Base-by-base conservation (phyloP, 2,797 vertebrate genomes). In the Meda fulgida region DNA sequence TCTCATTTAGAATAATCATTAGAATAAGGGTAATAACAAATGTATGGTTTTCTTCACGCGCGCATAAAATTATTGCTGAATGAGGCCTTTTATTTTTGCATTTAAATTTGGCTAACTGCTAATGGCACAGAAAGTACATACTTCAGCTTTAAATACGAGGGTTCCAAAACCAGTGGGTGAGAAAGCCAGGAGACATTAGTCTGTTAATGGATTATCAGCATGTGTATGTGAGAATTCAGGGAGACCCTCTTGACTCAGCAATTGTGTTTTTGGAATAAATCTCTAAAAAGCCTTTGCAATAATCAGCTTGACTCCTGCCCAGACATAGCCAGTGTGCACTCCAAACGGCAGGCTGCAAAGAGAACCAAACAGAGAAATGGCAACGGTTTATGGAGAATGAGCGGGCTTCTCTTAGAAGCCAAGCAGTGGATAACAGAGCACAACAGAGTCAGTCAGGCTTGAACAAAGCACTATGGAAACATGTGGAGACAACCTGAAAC, bases 281-380 rank as follows among this genome's bases (percentile, higher is more conserved):
- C 70, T 84, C 66, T 21, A 60, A 69, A 73, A 79, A 58, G 71
- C 48, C 34, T 80, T 63, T 83, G 83, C 82, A 80, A 82, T 80
- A 81, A 78, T 83, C 81, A 73, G 84, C 86, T 85, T 81, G 85
- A 86, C 88, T 86, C 81, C 79, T 71, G 83, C 78, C 85, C 71
- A 83, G 81, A 86, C 85, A 88, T 48, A 77, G 70, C 34, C 73
- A 76, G 23, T 34, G 38, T 71, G 72, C 80, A 48, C 75, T 69
- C 72, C 51, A 78, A 85, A 80, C 82, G 81, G 86, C 86, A 85
- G 83, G 82, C 77, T 36, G 58, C 81, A 38, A 63, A 14, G 36
- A 85, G 75, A 87, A 78, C 78, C 79, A 86, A 81, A 86, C 66
- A 80, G 87, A 85, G 83, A 86, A 84, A 72, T 67, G 63, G 82